A percentile compares a stretch with the other conserved stretches of the same genome.
Conservation (phyloP, 2,888 invertebrate species). For the Cosmopolites sordidus region DNA sequence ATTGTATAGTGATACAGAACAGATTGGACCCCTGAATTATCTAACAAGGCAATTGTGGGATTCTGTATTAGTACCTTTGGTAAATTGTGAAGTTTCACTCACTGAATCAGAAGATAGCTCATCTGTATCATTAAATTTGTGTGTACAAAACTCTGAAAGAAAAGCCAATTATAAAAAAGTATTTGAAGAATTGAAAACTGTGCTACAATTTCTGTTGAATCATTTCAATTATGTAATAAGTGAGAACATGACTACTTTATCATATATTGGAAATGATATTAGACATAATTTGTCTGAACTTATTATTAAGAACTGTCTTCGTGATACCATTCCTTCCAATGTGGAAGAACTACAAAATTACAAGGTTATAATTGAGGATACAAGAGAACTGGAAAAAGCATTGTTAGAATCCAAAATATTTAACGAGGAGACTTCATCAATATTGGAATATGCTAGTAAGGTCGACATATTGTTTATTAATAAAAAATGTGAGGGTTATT, state of each 20-base stretch:
- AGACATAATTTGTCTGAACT: constrained; percentile 59
- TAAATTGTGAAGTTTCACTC: constrained; percentile 40
- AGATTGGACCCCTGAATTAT: constrained; percentile 50
- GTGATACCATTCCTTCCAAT: constrained; percentile 71
- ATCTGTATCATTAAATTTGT: constrained; percentile 39
- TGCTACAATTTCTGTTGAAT: constrained; percentile 57
- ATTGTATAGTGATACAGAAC: constrained; percentile 40
- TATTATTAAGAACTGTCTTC: constrained; percentile 69
- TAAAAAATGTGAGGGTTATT: constrained; percentile 68
- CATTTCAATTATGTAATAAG: constrained; percentile 53
- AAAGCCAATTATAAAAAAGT: constrained; percentile 54
- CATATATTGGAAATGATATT: constrained; percentile 54
- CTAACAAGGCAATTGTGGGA: constrained; percentile 58
- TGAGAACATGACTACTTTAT: constrained; percentile 51
- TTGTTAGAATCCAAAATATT: constrained; percentile 58
- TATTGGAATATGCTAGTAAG: constrained; percentile 67
- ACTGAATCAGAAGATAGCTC: constrained; percentile 23
- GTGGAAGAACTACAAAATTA: constrained; percentile 67
- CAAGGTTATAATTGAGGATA: constrained; percentile 58
- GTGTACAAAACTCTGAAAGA: constrained; percentile 45
- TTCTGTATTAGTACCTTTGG: constrained; percentile 56
- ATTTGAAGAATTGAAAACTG: constrained; percentile 53
- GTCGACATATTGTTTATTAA: constrained; percentile 73
- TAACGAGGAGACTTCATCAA: constrained; percentile 52
- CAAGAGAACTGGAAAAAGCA: constrained; percentile 61